phyloP scores from a whole-genome alignment of 2,113 vertebrate genomes.

The Gymnorhina tibicen region DNA sequence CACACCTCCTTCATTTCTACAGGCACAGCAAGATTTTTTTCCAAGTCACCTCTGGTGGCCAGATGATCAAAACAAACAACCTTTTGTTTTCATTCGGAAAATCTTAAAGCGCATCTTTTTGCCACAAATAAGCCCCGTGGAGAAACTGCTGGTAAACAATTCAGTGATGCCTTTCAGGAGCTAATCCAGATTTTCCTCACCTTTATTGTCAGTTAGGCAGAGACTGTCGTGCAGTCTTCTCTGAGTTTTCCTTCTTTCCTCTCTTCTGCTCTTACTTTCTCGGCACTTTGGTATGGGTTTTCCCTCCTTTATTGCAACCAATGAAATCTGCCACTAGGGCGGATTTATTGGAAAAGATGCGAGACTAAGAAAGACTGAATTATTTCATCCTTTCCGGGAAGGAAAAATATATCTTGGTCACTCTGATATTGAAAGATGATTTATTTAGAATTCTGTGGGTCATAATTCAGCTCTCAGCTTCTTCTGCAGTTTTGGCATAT shows the following conservation, averaged over 20 bases:
- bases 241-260: neutral
- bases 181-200: neutral
- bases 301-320: neutral
- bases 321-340: neutral
- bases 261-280: neutral
- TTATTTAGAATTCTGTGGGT: neutral
- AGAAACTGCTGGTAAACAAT: neutral
- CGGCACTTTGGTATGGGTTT: neutral
- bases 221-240: neutral
- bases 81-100: neutral
- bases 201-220: neutral
- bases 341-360: neutral
- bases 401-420: neutral
- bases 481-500: slow-evolving; percentile 5
- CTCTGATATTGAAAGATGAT: neutral
- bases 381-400: slow-evolving; percentile 8
- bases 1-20: neutral
- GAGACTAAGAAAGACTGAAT: neutral
- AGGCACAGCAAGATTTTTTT: neutral
- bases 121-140: neutral
- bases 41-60: neutral
- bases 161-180: neutral
- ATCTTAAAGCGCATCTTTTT: neutral
- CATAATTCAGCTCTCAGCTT: neutral
- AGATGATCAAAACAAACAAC: neutral